Evolutionary conservation across 1,140 invertebrate genomes (phyloP), one percentile per base, ranked within the genome.

Genomic region (Rhyacophila brunnea): DNA sequence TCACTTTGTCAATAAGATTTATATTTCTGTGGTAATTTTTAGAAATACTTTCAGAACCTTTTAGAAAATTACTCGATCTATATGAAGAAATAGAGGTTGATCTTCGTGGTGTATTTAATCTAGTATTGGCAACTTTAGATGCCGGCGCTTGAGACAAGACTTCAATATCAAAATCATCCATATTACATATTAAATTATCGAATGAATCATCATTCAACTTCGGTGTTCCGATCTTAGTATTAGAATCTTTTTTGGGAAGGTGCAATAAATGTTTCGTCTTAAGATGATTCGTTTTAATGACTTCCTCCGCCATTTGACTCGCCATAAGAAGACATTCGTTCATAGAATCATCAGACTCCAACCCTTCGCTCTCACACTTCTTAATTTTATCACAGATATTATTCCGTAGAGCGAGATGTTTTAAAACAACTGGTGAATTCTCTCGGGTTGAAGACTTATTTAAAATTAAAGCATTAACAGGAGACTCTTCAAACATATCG

Each of bases 271-370:
- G 23, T 3, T 28, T 28, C 9, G 9, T 28, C 23, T 28, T 28
- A 28, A 28, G 3, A 9, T 28, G 3, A 28, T 53, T 32, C 23
- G 15, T 53, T 44, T 44, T 15, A 38, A 17, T 11, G 34, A n/a
- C 74, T 70, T 66, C 56, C 67, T 79, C 77, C 6, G 75, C 71
- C 44, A 73, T 63, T 66, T 79, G 77, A 67, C 73, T 78, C 15
- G 73, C 75, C 69, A 72, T 73, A 19, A 78, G 58, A 43, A 79
- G 64, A 62, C 69, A 75, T 65, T 79, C 77, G 70, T 79, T 78
- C 68, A 78, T 74, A 35, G 75, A 79, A 68, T 79, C 75, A 64
- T 79, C 77, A 35, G 74, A 78, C 66, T 78, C 77, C 6, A 71
- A 70, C 17, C 44, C 44, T 71, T 72, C 53, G 10, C 72, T 72